Base-by-base conservation (phyloP, 2,113 vertebrate genomes). In the Carollia perspicillata region DNA sequence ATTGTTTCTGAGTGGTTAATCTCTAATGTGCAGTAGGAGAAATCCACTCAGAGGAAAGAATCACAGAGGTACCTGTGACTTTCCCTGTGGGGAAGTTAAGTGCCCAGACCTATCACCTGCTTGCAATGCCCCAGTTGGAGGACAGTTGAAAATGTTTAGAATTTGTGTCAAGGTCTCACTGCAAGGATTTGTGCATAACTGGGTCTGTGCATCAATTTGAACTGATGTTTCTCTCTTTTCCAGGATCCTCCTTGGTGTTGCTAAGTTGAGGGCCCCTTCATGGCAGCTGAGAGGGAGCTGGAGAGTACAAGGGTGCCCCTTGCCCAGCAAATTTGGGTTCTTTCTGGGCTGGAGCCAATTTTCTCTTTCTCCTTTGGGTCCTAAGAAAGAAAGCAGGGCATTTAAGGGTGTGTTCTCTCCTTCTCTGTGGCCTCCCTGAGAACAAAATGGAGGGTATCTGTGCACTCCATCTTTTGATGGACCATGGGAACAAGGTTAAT, bases 111-210 rank as follows among this genome's bases (percentile, higher is more conserved):
- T 17, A 49, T 14, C 8, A 28, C 13, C 14, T 0, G 0, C 20
- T 85, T 60, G 10, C 3, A 0, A 2, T 30, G 63, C 8, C 13
- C n/a, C n/a, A 10, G 13, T 20, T 14, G 26, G 53, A 4, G 0
- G 30, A 72, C 5, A 17, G 16, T 63, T 53, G 49, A 51, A 44
- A n/a, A n/a, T 68, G 51, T 22, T 68, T 68, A 30, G 14, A 33
- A 78, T 47, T 49, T 47, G 17, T n/a, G 6, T 47, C 30, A 53
- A 42, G 33, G 9, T 79, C 49, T 8, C 26, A n/a, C 30, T 6
- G 2, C 0, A 37, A 63, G 16, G 22, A 7, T 14, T 22, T 2
- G 5, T 37, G 11, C 20, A 66, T 44, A 26, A 28, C 9, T 5
- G 18, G 55, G 44, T 7, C 5, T 5, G 11, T 51, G 14, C 1